These are phyloP conservation scores for Addax nasomaculatus DNA, from an alignment of 2,113 vertebrate species.

Conservation along the genomic window DNA sequence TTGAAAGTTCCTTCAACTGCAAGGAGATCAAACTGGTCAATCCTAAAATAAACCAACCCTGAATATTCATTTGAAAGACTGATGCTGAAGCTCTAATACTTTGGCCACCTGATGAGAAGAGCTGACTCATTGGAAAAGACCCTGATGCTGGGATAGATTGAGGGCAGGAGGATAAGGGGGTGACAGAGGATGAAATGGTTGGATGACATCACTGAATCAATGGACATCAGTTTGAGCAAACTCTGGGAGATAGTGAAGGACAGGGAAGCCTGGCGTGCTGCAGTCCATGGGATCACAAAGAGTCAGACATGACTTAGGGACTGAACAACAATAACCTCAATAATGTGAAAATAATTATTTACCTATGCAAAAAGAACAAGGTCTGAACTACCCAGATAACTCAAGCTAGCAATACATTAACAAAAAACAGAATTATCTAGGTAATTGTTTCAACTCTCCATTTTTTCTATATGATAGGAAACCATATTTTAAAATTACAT, in stretches of 20 bases:
- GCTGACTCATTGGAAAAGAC: neutral
- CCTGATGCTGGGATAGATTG: neutral
- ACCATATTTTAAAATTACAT: neutral
- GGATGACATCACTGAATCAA: neutral
- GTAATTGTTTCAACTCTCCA: neutral
- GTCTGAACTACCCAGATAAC: neutral
- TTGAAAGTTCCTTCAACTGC: neutral
- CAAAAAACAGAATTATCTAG: neutral
- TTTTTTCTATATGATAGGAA: neutral
- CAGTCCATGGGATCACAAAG: neutral
- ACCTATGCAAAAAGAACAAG: neutral
- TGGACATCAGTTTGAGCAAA: neutral
- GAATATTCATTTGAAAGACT: neutral
- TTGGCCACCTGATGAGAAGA: neutral
- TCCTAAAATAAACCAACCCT: neutral
- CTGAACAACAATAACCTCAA: neutral
- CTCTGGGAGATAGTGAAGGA: neutral
- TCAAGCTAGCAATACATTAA: neutral
- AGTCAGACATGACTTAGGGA: neutral
- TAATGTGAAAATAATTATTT: neutral
- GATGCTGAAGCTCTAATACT: neutral
- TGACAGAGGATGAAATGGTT: neutral
- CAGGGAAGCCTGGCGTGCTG: neutral
- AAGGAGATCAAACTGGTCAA: neutral
- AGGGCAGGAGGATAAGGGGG: neutral